Evolutionary conservation across 1,140 invertebrate genomes (phyloP).

Genomic region (Drosophila virilis): DNA sequence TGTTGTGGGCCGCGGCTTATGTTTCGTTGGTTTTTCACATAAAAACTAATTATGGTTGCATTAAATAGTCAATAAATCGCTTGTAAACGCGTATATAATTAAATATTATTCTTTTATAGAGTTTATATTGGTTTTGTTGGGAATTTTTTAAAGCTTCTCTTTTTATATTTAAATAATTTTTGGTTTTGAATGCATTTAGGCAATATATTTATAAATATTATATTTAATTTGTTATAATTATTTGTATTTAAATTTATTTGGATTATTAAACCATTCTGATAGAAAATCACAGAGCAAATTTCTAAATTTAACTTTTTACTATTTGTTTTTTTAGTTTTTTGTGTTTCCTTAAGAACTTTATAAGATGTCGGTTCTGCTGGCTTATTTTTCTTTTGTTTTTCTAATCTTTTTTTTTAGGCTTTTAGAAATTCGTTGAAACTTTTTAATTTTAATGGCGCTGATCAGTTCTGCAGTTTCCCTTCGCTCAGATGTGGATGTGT

Average conservation of each 20-base stretch:
- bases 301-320: constrained; percentile 61
- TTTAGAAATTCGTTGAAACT: constrained; percentile 79
- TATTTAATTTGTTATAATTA: constrained; percentile 52
- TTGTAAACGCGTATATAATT: constrained; percentile 21
- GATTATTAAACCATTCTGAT: constrained; percentile 80
- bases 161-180: constrained; percentile 45
- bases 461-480: constrained; percentile 39
- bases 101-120: constrained; percentile 18
- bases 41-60: constrained; percentile 37
- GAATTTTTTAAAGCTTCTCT: constrained; percentile 63
- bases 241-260: constrained; percentile 52
- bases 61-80: constrained; percentile 34
- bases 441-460: constrained; percentile 36
- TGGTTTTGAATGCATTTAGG: constrained; percentile 52
- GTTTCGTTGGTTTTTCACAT: constrained; percentile 35
- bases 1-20: constrained; percentile 16
- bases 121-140: constrained; percentile 34
- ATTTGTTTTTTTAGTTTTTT: constrained; percentile 30
- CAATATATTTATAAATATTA: constrained; percentile 70
- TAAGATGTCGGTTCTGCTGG: constrained; percentile 37
- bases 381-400: constrained; percentile 42
- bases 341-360: constrained; percentile 34
- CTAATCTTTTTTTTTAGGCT: constrained; percentile 54
- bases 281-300: constrained; percentile 83
- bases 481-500: constrained; percentile 13